A percentile compares a stretch with the other conserved stretches of the same genome.
These are phyloP conservation scores for Gryllus bimaculatus DNA, from an alignment of 1,140 invertebrate species.

Conservation along the genomic window DNA sequence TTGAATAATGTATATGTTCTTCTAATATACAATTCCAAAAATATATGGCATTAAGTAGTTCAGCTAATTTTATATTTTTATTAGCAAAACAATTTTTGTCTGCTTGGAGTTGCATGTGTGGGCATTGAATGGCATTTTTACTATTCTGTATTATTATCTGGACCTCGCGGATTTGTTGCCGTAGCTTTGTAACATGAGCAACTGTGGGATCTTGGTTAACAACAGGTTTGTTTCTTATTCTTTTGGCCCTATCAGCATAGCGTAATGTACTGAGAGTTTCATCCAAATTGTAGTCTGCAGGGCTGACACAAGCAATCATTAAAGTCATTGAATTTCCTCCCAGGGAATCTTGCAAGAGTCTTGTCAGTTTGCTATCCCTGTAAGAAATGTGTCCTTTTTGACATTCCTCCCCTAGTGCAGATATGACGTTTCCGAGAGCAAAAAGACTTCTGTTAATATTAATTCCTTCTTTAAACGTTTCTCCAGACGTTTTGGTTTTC, in stretches of 20 bases:
- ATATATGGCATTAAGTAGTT: conserved; percentile 45
- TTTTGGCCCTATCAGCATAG: background rate
- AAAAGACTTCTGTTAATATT: conserved; percentile 88
- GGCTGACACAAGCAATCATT: conserved; percentile 11
- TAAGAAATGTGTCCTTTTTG: conserved; percentile 27
- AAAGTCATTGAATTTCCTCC: background rate
- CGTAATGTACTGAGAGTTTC: conserved; percentile 7
- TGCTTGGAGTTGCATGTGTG: conserved; percentile 40
- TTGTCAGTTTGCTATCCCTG: conserved; percentile 6
- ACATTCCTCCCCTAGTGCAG: conserved; percentile 58
- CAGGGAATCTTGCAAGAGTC: conserved; percentile 6
- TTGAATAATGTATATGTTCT: conserved; percentile 49
- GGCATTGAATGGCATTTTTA: too few relatives aligned
- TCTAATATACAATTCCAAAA: conserved; percentile 47
- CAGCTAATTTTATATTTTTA: conserved; percentile 48
- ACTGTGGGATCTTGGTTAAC: conserved; percentile 76
- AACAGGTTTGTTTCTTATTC: conserved; percentile 54
- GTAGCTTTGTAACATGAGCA: conserved; percentile 48
- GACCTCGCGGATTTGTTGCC: conserved; percentile 32
- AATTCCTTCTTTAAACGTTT: conserved; percentile 83
- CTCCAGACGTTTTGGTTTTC: conserved; percentile 83
- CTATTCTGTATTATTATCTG: conserved; percentile 16
- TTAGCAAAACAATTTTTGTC: conserved; percentile 39
- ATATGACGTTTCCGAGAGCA: conserved; percentile 88
- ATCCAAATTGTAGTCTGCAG: conserved; percentile 8